Evolutionary conservation across 2,113 vertebrate genomes (phyloP).

Genomic region (Lophotis ruficrista): DNA sequence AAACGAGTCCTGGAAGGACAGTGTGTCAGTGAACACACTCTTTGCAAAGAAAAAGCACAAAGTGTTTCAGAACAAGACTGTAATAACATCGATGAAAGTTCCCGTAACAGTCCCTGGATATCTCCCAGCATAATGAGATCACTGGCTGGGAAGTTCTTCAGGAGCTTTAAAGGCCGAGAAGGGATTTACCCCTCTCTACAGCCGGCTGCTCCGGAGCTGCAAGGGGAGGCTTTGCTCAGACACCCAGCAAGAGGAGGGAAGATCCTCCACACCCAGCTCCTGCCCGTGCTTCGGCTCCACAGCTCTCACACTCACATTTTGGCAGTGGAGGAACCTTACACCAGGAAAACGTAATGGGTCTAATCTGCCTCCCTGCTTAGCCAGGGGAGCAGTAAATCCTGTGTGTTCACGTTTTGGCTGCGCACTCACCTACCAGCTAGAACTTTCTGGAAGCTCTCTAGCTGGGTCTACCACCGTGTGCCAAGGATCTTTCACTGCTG

Average conservation of each 20-base stretch:
- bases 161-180: neutral
- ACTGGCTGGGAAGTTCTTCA: neutral
- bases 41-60: accelerated
- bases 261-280: neutral
- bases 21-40: neutral
- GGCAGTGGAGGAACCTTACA: neutral
- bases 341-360: neutral
- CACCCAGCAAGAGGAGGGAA: neutral
- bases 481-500: neutral
- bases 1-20: neutral
- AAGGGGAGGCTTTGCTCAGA: neutral
- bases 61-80: neutral
- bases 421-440: neutral
- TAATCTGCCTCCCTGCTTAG: neutral
- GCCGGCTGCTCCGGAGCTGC: neutral
- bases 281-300: neutral
- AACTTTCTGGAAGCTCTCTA: neutral
- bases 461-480: neutral
- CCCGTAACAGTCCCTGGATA: neutral
- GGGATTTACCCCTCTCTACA: neutral
- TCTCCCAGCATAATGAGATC: neutral
- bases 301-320: neutral
- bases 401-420: accelerated
- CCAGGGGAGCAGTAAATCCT: neutral
- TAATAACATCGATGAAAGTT: neutral